Evolutionary conservation across 1,140 invertebrate genomes (phyloP).

Genomic region (Leptopilina clavipes): DNA sequence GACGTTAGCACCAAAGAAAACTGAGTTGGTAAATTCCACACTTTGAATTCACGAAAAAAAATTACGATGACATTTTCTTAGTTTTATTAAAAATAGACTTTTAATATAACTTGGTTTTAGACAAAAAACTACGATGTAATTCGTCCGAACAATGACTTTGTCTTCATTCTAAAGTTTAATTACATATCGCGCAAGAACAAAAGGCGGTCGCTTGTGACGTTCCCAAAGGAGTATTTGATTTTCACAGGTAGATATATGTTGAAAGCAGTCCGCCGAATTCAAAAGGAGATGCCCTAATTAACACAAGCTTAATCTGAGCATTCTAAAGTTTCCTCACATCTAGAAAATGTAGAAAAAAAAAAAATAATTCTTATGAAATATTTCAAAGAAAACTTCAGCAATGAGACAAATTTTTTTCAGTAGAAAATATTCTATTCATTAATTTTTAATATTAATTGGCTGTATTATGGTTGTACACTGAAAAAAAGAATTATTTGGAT

Average conservation of each 20-base stretch:
- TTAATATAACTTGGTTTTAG: not conserved
- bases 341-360: not conserved
- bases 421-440: too few species aligned
- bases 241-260: not conserved
- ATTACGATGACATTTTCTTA: too few species aligned
- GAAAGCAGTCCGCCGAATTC: not conserved
- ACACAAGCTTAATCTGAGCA: slow-evolving; percentile 26
- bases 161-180: slow-evolving; percentile 25
- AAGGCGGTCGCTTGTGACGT: slow-evolving; percentile 2
- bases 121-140: not conserved
- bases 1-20: too few species aligned
- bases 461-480: too few species aligned
- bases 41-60: too few species aligned
- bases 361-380: not conserved
- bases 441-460: too few species aligned
- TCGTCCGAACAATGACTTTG: not conserved
- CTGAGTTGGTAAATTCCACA: too few species aligned
- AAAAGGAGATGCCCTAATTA: slow-evolving; percentile 24
- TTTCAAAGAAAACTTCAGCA: too few species aligned
- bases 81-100: too few species aligned
- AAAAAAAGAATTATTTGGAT: too few species aligned
- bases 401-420: too few species aligned
- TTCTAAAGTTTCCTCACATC: not conserved
- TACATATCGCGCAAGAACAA: slow-evolving; percentile 19
- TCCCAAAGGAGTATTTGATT: slow-evolving; percentile 27